These are phyloP conservation scores for Arctia plantaginis DNA, from an alignment of 2,888 invertebrate species.

Conservation along the genomic window DNA sequence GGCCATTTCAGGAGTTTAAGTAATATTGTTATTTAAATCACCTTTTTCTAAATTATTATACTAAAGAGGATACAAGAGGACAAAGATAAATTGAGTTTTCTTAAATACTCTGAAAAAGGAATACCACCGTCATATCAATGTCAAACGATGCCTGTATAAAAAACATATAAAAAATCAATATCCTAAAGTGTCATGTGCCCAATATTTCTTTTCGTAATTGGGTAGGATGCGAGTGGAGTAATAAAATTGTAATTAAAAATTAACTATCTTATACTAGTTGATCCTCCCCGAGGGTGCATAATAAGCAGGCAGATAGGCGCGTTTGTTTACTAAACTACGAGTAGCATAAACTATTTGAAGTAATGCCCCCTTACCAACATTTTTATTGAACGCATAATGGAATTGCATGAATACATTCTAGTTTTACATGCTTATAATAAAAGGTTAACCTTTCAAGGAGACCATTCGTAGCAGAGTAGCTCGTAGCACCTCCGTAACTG, in stretches of 20 bases:
- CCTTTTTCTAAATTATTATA: no score
- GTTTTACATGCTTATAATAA: not conserved
- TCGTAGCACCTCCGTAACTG: no score
- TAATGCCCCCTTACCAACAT: slow-evolving; percentile 65
- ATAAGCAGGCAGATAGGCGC: slow-evolving; percentile 76
- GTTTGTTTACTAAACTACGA: slow-evolving; percentile 80
- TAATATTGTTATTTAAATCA: no score
- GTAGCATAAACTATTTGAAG: slow-evolving; percentile 82
- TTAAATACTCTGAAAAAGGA: no score
- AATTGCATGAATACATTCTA: slow-evolving; percentile 37
- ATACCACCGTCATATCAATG: not conserved
- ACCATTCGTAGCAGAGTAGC: not conserved
- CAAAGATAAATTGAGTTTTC: not conserved
- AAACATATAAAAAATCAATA: slow-evolving; percentile 61
- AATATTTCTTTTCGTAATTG: slow-evolving; percentile 83
- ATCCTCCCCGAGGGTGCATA: slow-evolving; percentile 83
- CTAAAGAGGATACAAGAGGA: no score
- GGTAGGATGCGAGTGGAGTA: slow-evolving; percentile 80
- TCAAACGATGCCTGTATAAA: slow-evolving; percentile 6
- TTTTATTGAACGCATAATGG: slow-evolving; percentile 61
- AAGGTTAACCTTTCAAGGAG: not conserved
- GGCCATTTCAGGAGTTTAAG: no score
- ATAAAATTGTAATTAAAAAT: slow-evolving; percentile 86
- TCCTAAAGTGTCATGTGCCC: slow-evolving; percentile 54
- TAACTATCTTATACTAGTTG: slow-evolving; percentile 81